phyloP scores from a whole-genome alignment of 2,797 vertebrate species.

The Chelonia mydas region DNA sequence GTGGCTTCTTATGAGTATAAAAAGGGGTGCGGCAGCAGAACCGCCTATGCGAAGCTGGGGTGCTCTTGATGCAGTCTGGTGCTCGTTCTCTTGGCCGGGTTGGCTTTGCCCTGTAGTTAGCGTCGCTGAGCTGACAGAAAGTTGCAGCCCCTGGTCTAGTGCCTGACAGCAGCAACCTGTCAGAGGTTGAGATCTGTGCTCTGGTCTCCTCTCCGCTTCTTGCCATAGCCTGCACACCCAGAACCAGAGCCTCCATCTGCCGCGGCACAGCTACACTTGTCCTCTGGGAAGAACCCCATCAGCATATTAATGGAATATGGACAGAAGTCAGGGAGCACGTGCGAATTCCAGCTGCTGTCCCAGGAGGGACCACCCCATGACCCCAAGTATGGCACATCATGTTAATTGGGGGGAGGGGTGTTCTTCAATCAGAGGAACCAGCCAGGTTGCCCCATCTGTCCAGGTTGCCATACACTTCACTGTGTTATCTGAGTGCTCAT shows the following conservation, averaged over 20 bases:
- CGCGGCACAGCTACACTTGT: conserved; percentile 71
- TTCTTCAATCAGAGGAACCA: not conserved
- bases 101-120: not conserved
- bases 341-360: conserved; percentile 93
- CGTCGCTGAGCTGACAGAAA: not conserved
- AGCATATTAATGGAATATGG: conserved; percentile 94
- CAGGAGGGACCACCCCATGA: conserved; percentile 96
- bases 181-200: not conserved
- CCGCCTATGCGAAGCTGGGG: accelerated
- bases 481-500: not conserved
- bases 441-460: not conserved
- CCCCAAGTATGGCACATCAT: conserved; percentile 86
- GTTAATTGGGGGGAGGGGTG: not conserved
- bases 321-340: conserved; percentile 89
- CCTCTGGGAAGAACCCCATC: conserved; percentile 94
- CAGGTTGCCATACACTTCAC: accelerated
- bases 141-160: not conserved
- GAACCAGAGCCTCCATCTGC: conserved; percentile 49
- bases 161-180: not conserved
- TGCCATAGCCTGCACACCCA: not conserved
- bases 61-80: not conserved
- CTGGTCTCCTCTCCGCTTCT: not conserved
- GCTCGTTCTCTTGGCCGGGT: not conserved
- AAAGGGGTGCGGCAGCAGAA: not conserved
- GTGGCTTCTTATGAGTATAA: not conserved